phyloP scores from a whole-genome alignment of 2,888 invertebrate genomes.

The Agriopis leucophaearia region DNA sequence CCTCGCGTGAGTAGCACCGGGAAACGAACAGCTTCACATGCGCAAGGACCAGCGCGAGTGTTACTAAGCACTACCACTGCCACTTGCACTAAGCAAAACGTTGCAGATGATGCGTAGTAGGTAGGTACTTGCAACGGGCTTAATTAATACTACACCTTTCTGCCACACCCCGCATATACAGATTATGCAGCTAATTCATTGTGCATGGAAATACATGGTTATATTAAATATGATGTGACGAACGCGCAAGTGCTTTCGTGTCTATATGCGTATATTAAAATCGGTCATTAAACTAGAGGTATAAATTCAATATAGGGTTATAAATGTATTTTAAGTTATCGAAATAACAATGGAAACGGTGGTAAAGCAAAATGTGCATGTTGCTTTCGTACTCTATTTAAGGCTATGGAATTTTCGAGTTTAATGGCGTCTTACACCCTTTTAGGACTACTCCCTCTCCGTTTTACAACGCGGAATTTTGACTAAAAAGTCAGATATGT shows the following conservation, averaged over 20 bases:
- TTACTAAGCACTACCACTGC: no score
- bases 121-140: no score
- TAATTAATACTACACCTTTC: no score
- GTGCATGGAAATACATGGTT: background rate
- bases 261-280: background rate
- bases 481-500: no score
- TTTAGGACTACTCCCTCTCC: no score
- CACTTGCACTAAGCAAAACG: no score
- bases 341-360: background rate
- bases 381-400: background rate
- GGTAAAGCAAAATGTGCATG: background rate
- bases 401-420: background rate
- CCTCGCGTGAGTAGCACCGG: no score
- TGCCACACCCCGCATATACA: no score
- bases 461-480: background rate
- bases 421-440: background rate
- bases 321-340: background rate
- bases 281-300: background rate
- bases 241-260: conserved; percentile 5
- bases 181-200: no score
- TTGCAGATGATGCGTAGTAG: no score
- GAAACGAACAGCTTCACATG: no score
- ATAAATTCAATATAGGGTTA: background rate
- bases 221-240: background rate
- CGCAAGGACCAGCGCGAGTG: no score